These are phyloP conservation scores for Tuta absoluta DNA, from an alignment of 2,888 invertebrate genomes.

Conservation along the genomic window DNA sequence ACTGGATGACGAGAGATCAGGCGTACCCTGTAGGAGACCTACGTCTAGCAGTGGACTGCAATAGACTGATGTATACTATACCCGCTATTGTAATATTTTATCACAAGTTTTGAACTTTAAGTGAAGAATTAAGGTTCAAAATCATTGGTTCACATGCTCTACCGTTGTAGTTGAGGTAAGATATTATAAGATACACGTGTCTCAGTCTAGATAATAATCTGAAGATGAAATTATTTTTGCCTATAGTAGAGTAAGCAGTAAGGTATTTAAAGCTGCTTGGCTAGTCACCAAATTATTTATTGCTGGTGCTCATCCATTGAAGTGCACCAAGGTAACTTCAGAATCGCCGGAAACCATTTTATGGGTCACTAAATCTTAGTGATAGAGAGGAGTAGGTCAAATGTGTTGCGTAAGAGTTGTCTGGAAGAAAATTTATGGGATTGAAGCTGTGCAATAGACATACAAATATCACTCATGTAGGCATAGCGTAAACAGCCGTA, in stretches of 20 bases:
- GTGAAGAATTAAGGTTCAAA: no score
- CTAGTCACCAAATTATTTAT: constrained; percentile 11
- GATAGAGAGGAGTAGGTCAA: background rate
- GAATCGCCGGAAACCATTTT: constrained; percentile 2
- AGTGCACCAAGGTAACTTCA: constrained; percentile 5
- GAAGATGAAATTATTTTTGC: background rate
- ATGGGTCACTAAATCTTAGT: constrained; percentile 3
- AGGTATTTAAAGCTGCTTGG: constrained; percentile 7
- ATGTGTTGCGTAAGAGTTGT: background rate
- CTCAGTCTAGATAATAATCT: background rate
- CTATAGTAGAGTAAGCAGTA: background rate
- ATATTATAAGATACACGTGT: no score
- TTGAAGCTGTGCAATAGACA: background rate
- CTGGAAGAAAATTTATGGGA: background rate
- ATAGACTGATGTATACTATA: no score
- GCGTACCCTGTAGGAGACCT: no score
- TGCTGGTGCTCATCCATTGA: constrained; percentile 6
- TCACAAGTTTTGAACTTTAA: no score
- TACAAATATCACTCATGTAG: no score
- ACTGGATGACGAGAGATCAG: no score
- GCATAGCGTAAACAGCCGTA: no score
- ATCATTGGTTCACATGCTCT: no score
- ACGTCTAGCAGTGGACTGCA: no score
- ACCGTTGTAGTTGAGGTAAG: no score
- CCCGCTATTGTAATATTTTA: no score